Conservation (phyloP, 2,888 invertebrate genomes). For the Resseliella maxima region DNA sequence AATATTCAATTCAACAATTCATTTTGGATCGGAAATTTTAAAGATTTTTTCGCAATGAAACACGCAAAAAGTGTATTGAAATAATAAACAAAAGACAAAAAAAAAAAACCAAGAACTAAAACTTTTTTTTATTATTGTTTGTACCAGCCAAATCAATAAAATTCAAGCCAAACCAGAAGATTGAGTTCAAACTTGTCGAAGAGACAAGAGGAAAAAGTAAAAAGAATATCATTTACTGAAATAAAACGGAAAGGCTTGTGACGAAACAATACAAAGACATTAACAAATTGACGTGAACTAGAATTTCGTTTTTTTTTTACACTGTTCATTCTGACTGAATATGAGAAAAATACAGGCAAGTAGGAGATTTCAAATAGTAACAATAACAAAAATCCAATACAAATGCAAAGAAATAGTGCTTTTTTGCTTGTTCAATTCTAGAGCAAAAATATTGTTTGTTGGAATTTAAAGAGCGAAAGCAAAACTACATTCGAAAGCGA, state of each 20-base stretch:
- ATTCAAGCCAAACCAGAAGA: conserved; percentile 17
- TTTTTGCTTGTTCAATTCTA: too few species aligned
- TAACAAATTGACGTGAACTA: too few species aligned
- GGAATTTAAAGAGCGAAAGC: too few species aligned
- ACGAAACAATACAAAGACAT: background rate
- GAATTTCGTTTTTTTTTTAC: too few species aligned
- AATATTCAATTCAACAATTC: background rate
- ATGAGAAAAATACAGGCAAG: background rate
- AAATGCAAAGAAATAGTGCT: background rate
- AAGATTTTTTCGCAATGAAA: background rate
- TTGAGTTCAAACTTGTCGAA: background rate
- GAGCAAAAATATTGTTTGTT: too few species aligned
- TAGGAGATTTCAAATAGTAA: background rate
- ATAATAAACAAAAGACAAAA: background rate
- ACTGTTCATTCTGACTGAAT: background rate
- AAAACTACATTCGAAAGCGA: background rate
- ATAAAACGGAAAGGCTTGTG: background rate
- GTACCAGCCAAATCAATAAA: conserved; percentile 40
- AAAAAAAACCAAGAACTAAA: too few species aligned
- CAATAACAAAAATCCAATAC: background rate
- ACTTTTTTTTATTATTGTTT: conserved; percentile 40
- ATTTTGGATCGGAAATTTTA: background rate
- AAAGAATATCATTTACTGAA: background rate
- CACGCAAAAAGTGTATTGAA: conserved; percentile 44
- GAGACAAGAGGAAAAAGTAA: background rate